phyloP scores from a whole-genome alignment of 2,888 invertebrate genomes.

The Plebejus melissa region DNA sequence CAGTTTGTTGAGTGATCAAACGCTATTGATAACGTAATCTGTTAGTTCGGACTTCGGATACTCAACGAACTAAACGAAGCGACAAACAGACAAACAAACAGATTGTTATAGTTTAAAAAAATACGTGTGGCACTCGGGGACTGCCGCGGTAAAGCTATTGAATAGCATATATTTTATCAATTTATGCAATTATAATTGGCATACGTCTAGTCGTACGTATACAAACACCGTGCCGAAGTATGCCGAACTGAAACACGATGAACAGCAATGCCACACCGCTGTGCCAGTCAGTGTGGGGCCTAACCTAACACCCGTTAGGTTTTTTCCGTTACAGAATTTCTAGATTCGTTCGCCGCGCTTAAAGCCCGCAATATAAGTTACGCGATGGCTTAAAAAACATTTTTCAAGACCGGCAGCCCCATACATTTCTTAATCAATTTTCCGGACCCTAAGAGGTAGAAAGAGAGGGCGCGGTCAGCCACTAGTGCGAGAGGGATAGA shows the following conservation, averaged over 20 bases:
- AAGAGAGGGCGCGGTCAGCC: slow-evolving; percentile 38
- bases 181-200: too few species aligned
- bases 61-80: background rate
- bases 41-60: background rate
- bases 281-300: too few species aligned
- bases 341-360: too few species aligned
- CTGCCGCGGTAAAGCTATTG: too few species aligned
- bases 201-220: too few species aligned
- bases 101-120: background rate
- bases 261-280: too few species aligned
- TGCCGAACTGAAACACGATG: too few species aligned
- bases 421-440: slow-evolving; percentile 38
- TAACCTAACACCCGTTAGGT: too few species aligned
- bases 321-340: too few species aligned
- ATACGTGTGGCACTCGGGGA: too few species aligned
- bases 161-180: too few species aligned
- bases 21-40: background rate
- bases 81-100: background rate
- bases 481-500: slow-evolving; percentile 39
- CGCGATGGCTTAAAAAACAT: background rate
- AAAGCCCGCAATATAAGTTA: background rate
- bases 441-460: slow-evolving; percentile 47
- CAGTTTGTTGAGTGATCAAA: background rate
- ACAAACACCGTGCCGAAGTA: too few species aligned
- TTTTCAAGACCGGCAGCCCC: slow-evolving; percentile 36